A percentile compares a stretch with the other conserved stretches of the same genome.
Evolutionary conservation across 92 coral and sea anemone species (phyloP).

Genomic region (Siderastrea siderea): DNA sequence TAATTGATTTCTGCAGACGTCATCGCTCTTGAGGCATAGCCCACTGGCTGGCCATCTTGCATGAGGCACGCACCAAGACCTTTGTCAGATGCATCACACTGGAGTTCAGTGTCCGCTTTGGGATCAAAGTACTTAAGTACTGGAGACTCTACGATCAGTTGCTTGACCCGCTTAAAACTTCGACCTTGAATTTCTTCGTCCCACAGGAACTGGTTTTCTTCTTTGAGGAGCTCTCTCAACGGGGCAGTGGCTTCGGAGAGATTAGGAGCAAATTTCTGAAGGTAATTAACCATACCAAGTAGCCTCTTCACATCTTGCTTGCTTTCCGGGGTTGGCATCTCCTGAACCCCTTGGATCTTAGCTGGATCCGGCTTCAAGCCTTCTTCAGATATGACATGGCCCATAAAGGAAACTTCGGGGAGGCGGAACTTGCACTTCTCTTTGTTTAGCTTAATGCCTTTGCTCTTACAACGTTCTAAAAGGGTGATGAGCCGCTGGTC

Average conservation of each 20-base stretch:
- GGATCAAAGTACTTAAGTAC: conserved; percentile 58
- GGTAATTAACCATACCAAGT: conserved; percentile 38
- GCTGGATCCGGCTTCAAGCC: conserved; percentile 52
- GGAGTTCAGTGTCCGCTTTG: conserved; percentile 2
- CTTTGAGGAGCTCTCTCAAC: too few relatives aligned
- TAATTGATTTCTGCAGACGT: too few relatives aligned
- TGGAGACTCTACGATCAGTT: conserved; percentile 34
- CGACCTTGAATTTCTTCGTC: conserved; percentile 33
- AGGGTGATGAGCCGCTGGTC: conserved; percentile 21
- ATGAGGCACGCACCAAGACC: conserved; percentile 19
- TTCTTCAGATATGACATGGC: conserved; percentile 26
- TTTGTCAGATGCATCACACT: conserved; percentile 31
- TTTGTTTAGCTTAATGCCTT: conserved; percentile 37
- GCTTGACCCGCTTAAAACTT: conserved; percentile 11
- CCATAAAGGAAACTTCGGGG: conserved; percentile 32
- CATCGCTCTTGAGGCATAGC: background rate
- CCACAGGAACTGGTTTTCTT: too few relatives aligned
- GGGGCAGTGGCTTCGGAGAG: conserved; percentile 19
- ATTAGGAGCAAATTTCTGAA: background rate
- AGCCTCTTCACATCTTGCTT: conserved; percentile 36
- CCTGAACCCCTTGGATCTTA: conserved; percentile 45
- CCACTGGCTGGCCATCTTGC: conserved; percentile 12
- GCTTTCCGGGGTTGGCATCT: conserved; percentile 39
- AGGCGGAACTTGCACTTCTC: conserved; percentile 30
- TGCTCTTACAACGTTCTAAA: conserved; percentile 16